Evolutionary conservation across 2,797 vertebrate genomes (phyloP).

Genomic region (Anomalospiza imberbis): DNA sequence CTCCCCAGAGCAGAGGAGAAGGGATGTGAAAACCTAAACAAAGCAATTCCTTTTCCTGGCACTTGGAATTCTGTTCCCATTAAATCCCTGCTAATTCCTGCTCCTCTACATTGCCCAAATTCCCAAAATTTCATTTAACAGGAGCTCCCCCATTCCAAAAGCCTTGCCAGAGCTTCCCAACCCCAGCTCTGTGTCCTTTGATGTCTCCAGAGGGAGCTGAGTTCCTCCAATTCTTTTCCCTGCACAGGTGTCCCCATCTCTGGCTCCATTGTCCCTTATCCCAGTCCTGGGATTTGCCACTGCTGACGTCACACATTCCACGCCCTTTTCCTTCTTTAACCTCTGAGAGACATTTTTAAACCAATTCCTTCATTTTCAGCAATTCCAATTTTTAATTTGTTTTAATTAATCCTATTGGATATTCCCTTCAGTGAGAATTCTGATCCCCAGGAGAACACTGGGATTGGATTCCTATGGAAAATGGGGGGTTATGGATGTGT

Average conservation of each 20-base stretch:
- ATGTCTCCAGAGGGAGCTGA: not conserved
- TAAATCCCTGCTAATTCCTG: not conserved
- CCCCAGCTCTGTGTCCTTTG: fast-evolving
- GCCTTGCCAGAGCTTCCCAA: not conserved
- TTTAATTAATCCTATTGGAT: not conserved
- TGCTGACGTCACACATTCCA: not conserved
- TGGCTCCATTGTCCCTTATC: not conserved
- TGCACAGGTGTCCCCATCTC: not conserved
- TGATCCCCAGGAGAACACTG: not conserved
- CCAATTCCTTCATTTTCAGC: not conserved
- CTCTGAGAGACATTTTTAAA: not conserved
- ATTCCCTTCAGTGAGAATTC: not conserved
- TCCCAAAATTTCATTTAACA: fast-evolving
- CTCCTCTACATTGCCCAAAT: not conserved
- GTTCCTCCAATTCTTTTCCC: slow-evolving; percentile 58
- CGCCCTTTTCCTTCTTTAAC: not conserved
- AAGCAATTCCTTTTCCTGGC: not conserved
- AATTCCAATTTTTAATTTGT: fast-evolving
- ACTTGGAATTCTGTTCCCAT: not conserved
- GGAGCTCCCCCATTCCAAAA: not conserved
- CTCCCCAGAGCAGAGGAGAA: not conserved
- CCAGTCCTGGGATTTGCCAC: not conserved
- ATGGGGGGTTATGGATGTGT: not conserved
- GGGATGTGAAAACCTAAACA: not conserved
- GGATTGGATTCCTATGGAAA: not conserved